Percentiles rank a stretch among this genome's conserved stretches.
Conservation (phyloP, 2,113 vertebrate species). For the Eulemur rufifrons region DNA sequence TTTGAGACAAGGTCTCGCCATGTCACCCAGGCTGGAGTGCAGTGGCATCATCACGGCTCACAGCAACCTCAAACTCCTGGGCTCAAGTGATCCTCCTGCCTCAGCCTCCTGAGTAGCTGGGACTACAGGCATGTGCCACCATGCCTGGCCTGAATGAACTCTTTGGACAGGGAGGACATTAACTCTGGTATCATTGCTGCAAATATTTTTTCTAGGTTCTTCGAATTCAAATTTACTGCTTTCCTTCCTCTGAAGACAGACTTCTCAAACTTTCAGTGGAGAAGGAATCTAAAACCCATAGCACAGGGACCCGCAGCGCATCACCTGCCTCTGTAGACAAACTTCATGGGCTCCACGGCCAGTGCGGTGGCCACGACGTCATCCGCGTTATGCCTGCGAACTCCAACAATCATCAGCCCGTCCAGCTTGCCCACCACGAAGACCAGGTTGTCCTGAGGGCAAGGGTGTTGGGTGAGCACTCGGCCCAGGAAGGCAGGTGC, state of each 20-base stretch:
- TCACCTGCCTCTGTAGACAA: constrained; percentile 98
- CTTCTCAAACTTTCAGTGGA: neutral
- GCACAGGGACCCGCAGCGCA: neutral
- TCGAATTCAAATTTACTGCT: neutral
- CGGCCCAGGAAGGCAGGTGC: neutral
- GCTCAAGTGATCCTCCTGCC: too few species aligned
- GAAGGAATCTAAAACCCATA: neutral
- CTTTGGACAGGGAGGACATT: neutral
- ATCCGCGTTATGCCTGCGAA: constrained; percentile 93
- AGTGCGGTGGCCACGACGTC: constrained; percentile 94
- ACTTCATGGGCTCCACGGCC: constrained; percentile 98
- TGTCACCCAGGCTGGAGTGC: too few species aligned
- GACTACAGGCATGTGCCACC: too few species aligned
- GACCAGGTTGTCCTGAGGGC: constrained; percentile 91
- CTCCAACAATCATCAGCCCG: constrained; percentile 93
- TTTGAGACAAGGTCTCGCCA: too few species aligned
- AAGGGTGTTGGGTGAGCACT: neutral
- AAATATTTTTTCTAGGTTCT: neutral
- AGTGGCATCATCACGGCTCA: too few species aligned
- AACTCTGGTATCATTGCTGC: neutral
- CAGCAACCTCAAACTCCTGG: too few species aligned
- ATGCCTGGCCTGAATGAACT: neutral
- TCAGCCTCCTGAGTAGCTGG: too few species aligned
- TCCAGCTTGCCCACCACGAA: constrained; percentile 96
- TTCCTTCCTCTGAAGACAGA: neutral